Evolutionary conservation across 2,797 vertebrate genomes (phyloP).

Genomic region (Huso huso): DNA sequence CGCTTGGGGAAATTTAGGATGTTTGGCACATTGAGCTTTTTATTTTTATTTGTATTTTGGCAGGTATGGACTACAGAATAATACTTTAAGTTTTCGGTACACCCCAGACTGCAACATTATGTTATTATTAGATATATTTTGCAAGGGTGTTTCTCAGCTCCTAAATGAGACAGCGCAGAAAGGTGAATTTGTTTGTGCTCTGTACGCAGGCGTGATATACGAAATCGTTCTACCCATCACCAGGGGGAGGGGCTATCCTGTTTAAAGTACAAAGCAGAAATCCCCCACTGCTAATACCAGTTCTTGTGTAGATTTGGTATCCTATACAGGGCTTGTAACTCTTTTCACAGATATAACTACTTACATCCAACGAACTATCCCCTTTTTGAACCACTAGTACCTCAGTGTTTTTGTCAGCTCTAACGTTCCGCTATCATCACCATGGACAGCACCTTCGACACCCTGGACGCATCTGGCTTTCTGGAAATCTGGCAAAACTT

Average conservation of each 20-base stretch:
- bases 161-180: background rate
- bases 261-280: conserved; percentile 10
- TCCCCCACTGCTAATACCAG: no score
- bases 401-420: background rate
- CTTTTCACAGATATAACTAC: no score
- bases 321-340: background rate
- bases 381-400: background rate
- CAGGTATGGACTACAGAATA: background rate
- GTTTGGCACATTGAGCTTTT: background rate
- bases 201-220: conserved; percentile 20
- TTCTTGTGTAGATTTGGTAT: background rate
- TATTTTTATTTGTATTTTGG: background rate
- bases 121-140: background rate
- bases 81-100: background rate
- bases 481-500: conserved; percentile 79
- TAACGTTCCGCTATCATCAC: conserved; percentile 2
- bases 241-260: conserved; percentile 21
- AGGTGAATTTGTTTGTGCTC: background rate
- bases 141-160: no score
- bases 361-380: no score
- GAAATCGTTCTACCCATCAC: conserved; percentile 12
- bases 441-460: conserved; percentile 71
- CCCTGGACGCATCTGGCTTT: conserved; percentile 75
- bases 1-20: no score
- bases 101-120: no score